Conservation (phyloP, 2,113 vertebrate genomes). For the Oncorhynchus mykiss region DNA sequence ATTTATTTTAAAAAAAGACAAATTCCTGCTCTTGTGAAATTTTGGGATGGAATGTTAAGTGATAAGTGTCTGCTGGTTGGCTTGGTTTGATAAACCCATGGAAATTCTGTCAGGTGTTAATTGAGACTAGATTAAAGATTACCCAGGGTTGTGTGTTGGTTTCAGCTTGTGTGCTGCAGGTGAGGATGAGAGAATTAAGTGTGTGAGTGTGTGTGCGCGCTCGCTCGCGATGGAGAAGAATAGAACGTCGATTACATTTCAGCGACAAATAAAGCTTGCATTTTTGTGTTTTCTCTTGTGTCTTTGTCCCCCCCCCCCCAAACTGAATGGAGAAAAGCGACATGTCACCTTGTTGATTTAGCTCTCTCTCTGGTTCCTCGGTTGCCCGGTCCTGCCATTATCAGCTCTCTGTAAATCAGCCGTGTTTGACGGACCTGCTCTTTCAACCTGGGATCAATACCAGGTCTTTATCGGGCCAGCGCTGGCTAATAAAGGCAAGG, state of each 20-base stretch:
- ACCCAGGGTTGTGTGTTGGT: slow-evolving; percentile 43
- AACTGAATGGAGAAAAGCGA: slow-evolving; percentile 5
- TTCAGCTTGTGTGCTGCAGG: not conserved
- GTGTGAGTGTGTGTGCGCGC: not conserved
- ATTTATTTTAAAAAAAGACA: slow-evolving; percentile 68
- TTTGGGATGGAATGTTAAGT: slow-evolving; percentile 53
- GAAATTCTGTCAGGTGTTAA: slow-evolving; percentile 85
- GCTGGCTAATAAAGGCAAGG: slow-evolving; percentile 79
- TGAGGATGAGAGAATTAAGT: not conserved
- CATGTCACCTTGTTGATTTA: slow-evolving; percentile 55
- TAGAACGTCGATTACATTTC: slow-evolving; percentile 14
- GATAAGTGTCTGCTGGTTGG: slow-evolving; percentile 77
- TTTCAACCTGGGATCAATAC: slow-evolving; percentile 82
- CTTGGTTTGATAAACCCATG: slow-evolving; percentile 78
- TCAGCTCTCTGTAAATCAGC: slow-evolving; percentile 79
- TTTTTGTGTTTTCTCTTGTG: slow-evolving; percentile 10
- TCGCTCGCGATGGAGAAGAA: not conserved
- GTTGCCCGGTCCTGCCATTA: slow-evolving; percentile 74
- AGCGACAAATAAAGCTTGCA: slow-evolving; percentile 17
- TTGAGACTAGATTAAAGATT: slow-evolving; percentile 81
- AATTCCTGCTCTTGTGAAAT: slow-evolving; percentile 80
- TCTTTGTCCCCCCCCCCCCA: slow-evolving; percentile 20
- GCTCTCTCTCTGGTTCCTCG: slow-evolving; percentile 59
- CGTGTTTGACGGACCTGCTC: slow-evolving; percentile 81
- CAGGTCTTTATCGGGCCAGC: slow-evolving; percentile 77